Base-by-base conservation (phyloP, 2,113 vertebrate genomes). In the Eolophus roseicapilla region DNA sequence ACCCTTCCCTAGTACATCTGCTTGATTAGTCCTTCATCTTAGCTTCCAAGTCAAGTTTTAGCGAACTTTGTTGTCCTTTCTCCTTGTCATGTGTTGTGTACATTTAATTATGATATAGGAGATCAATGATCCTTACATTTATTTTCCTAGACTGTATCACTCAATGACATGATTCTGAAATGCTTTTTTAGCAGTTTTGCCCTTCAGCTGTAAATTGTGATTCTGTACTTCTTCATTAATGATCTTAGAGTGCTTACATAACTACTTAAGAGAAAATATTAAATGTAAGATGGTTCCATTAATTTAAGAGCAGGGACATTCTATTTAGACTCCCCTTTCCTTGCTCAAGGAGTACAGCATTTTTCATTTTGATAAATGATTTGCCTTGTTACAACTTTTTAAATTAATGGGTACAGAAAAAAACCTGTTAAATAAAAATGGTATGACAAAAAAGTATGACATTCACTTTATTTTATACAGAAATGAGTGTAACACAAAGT, bases 361-460 rank as follows among this genome's bases (percentile, higher is more conserved):
- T 97, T 97, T 98, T 98, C 95, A 97, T 94, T 94, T 95, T 98
- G 96, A 97, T 97, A 94, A 97, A 97, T 95, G 96, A 87, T 86
- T 96, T 92, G 87, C 50, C 84, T 92, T 93, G 81, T 94, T 98
- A 96, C 79, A 97, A 97, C 95, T 96, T 97, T 96, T 96, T 96
- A 7, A 98, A 97, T 90, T 97, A 98, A 98, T 97, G 97, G 92
- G 63, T 85, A 87, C 74, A 92, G 95, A 97, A 94, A 90, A 88
- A 96, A 81, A 23, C 1, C 75, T 82, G 57, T 92, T 96, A 91
- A 95, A 95, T 97, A 97, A 98, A 98, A 98, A 97, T 98, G 91
- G 60, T 47, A 92, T 98, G 97, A 96, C 95, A 97, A 97, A 98
- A 98, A 97, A 82, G 11, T 89, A 57, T 97, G 97, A 94, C 94